phyloP scores from a whole-genome alignment of 2,888 invertebrate species.

The Netelia inedita region DNA sequence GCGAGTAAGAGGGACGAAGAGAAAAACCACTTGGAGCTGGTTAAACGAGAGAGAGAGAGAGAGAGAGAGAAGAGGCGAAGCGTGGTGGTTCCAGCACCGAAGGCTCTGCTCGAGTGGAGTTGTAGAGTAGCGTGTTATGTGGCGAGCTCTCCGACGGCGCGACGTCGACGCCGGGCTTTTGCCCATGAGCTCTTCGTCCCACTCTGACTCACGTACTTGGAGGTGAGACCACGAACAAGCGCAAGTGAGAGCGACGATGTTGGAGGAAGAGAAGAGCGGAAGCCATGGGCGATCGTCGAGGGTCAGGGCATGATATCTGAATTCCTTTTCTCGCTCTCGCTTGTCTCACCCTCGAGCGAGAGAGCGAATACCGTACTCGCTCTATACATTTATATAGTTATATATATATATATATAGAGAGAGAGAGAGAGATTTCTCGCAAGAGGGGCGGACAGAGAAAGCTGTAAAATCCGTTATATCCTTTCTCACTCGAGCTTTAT shows the following conservation, averaged over 20 bases:
- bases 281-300: conserved; percentile 63
- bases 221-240: not conserved
- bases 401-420: conserved; percentile 9
- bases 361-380: not conserved
- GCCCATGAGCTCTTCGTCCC: not conserved
- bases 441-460: conserved; percentile 1
- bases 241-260: conserved; percentile 46
- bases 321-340: conserved; percentile 66
- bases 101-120: conserved; percentile 60
- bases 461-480: conserved; percentile 27
- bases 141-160: conserved; percentile 51
- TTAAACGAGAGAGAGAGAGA: conserved; percentile 54
- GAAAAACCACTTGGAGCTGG: conserved; percentile 40
- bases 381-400: not conserved
- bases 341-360: conserved; percentile 33
- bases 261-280: conserved; percentile 37
- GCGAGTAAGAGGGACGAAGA: conserved; percentile 47
- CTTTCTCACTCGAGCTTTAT: conserved; percentile 22
- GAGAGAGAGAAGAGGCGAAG: conserved; percentile 25
- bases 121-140: conserved; percentile 62
- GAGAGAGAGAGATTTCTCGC: not conserved
- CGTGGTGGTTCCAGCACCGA: conserved; percentile 40
- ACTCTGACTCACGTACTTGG: not conserved
- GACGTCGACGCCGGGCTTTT: conserved; percentile 67
- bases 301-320: conserved; percentile 76